phyloP scores from a whole-genome alignment of 1,140 invertebrate species.

The Reticulitermes speratus region DNA sequence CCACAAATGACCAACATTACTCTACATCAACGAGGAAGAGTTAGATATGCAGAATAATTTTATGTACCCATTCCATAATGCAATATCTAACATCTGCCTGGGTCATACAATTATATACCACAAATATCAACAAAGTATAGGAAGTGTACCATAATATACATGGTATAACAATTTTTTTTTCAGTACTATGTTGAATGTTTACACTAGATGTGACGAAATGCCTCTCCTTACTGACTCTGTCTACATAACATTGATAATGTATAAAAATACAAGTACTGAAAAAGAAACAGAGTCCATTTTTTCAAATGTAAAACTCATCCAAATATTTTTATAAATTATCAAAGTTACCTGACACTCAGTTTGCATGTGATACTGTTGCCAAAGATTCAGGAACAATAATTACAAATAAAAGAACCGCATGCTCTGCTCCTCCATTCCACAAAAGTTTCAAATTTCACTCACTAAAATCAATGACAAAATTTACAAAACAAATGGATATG shows the following conservation, averaged over 20 bases:
- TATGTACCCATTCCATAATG: not conserved
- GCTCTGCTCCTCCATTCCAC: not conserved
- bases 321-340: conserved; percentile 20
- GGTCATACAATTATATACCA: conserved; percentile 5
- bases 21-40: not conserved
- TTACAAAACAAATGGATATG: conserved; percentile 5
- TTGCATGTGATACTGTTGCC: conserved; percentile 9
- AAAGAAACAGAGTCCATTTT: not conserved
- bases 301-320: not conserved
- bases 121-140: conserved; percentile 3
- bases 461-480: conserved; percentile 2
- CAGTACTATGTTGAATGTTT: not conserved
- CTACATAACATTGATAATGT: conserved; percentile 14
- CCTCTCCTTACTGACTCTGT: not conserved
- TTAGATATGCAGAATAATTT: not conserved
- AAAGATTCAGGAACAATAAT: not conserved
- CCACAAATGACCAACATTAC: not conserved
- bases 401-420: not conserved
- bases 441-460: conserved; percentile 1
- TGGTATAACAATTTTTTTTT: conserved; percentile 5
- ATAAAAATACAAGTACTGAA: conserved; percentile 4
- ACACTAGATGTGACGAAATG: not conserved
- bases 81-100: not conserved
- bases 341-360: not conserved
- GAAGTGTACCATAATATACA: conserved; percentile 17